A percentile compares a stretch with the other conserved stretches of the same genome.
These are phyloP conservation scores for Vidua chalybeata DNA, from an alignment of 2,113 vertebrate species.

Conservation along the genomic window DNA sequence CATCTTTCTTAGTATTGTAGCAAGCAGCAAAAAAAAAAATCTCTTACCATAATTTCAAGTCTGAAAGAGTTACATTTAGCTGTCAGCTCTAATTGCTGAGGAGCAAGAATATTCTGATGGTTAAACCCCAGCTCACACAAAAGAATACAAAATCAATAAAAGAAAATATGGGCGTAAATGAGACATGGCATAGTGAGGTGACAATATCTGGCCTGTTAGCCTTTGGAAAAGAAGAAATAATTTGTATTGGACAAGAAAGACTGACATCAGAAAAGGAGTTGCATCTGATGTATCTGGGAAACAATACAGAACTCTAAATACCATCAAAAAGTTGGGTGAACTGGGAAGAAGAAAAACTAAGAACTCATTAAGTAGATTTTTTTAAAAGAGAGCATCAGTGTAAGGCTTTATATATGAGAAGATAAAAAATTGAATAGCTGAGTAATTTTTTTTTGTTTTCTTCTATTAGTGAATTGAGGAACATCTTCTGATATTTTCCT, in stretches of 20 bases:
- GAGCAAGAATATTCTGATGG: background rate
- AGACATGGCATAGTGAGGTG: background rate
- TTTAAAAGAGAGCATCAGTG: background rate
- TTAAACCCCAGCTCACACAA: background rate
- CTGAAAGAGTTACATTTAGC: background rate
- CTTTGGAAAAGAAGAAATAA: background rate
- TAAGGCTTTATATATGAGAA: background rate
- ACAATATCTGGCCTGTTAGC: background rate
- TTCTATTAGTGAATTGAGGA: background rate
- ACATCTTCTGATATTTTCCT: background rate
- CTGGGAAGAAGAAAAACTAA: background rate
- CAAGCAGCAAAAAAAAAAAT: background rate
- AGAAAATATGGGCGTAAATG: background rate
- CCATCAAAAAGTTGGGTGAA: background rate
- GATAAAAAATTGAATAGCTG: background rate
- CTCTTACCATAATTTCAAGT: background rate
- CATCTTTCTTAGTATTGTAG: background rate
- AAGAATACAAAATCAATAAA: background rate
- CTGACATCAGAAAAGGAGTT: background rate
- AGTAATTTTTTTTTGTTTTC: background rate
- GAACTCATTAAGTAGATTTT: background rate
- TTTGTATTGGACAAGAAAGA: background rate
- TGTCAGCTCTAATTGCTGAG: background rate
- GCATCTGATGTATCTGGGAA: background rate
- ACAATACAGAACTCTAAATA: background rate